phyloP scores from a whole-genome alignment of 2,113 vertebrate species.

The Stegostoma tigrinum region DNA sequence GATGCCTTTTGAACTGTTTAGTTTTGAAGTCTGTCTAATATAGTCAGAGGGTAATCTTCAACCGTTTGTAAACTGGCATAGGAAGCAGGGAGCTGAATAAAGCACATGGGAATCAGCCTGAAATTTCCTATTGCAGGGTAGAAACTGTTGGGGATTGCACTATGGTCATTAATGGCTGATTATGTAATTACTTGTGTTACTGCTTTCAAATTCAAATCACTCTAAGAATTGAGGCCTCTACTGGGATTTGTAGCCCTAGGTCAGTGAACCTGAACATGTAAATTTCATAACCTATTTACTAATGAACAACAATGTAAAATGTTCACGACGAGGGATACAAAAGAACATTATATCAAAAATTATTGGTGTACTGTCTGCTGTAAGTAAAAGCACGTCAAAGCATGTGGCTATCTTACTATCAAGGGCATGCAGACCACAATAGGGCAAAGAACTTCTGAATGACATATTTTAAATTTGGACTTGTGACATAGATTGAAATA shows the following conservation, averaged over 20 bases:
- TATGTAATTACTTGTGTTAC: slow-evolving; percentile 28
- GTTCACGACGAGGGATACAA: neutral
- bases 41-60: neutral
- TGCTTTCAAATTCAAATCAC: slow-evolving; percentile 26
- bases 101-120: neutral
- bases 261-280: slow-evolving; percentile 17
- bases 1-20: neutral
- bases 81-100: neutral
- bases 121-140: neutral
- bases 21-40: neutral
- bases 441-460: neutral
- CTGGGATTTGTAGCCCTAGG: neutral
- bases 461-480: neutral
- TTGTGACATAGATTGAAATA: neutral
- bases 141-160: neutral
- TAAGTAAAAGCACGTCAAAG: neutral
- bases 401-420: too few species aligned
- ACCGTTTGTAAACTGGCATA: neutral
- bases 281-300: slow-evolving; percentile 30
- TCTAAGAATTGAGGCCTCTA: slow-evolving; percentile 18
- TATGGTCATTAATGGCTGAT: neutral
- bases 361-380: neutral
- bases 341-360: neutral
- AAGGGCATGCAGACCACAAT: neutral
- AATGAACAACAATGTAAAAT: slow-evolving; percentile 22